Base-by-base conservation (phyloP, 2,113 vertebrate species). In the Corythoichthys haematopterus region DNA sequence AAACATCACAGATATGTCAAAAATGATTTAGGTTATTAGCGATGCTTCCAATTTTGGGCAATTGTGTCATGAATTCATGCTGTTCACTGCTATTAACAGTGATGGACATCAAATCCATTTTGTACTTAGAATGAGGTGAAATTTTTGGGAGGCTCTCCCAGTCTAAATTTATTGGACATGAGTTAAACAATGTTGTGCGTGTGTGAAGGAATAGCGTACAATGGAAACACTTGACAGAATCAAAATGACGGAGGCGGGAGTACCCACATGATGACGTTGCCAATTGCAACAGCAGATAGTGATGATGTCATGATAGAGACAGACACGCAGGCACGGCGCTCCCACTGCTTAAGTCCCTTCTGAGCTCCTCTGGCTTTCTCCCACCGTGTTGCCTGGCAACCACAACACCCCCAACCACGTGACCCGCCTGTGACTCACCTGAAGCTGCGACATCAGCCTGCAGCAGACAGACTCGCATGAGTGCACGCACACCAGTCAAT, bases 341-440 rank as follows among this genome's bases (percentile, higher is more conserved):
- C 47, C 78, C 71, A 76, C 80, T 88, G 81, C 79, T 88, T 89
- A 82, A 85, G 78, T 83, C 78, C 78, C 45, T 77, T 84, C 72
- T 78, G 67, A 84, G 78, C 68, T 80, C 88, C 84, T 85, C 81
- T 74, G 88, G 89, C 91, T 90, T 91, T 87, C 51, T 84, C 87
- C 80, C 81, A 69, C 81, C 88, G 55, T 89, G 90, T 91, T 94
- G 86, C 90, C 85, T 91, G 79, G 89, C 90, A 91, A 94, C 89
- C 84, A 84, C 78, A 79, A 52, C 64, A 70, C 75, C 60, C 16
- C 4, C 6, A 51, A 76, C 61, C 87, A 89, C 85, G 81, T 93
- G 89, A 91, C 85, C 70, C 75, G 79, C 75, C 82, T 86, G 91
- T 94, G 94, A 94, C 90, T 94, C 93, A 94, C 89, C 89, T 92